phyloP scores from a whole-genome alignment of 2,113 vertebrate genomes.

The Rhabdornis inornatus region DNA sequence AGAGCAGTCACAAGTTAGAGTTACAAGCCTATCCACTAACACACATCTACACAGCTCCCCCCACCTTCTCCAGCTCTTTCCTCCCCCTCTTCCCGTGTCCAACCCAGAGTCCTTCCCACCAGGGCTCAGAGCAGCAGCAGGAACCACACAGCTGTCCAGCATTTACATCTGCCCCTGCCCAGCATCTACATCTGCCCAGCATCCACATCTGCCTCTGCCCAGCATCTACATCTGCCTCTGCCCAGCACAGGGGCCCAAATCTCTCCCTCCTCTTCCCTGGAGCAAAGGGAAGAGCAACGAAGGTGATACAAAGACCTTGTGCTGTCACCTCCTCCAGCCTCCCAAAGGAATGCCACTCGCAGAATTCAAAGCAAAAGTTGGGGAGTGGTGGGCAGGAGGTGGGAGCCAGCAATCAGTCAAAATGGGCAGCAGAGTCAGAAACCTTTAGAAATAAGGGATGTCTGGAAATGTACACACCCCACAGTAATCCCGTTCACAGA shows the following conservation, averaged over 20 bases:
- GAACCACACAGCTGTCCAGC: neutral
- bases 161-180: neutral
- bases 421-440: neutral
- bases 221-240: neutral
- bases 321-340: neutral
- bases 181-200: too few relatives aligned
- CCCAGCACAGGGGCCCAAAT: neutral
- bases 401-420: neutral
- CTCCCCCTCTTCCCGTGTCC: neutral
- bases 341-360: neutral
- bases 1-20: neutral
- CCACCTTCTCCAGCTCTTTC: neutral
- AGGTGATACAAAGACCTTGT: accelerated
- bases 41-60: neutral
- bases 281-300: neutral
- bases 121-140: neutral
- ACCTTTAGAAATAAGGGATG: neutral
- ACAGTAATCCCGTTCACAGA: neutral
- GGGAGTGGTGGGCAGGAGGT: neutral
- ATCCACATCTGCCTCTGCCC: neutral
- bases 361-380: neutral
- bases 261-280: neutral
- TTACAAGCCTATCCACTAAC: neutral
- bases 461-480: neutral
- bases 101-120: neutral